Percentiles rank a stretch among this genome's conserved stretches.
These are phyloP conservation scores for Eretmochelys imbricata DNA, from an alignment of 2,113 vertebrate species.

Conservation along the genomic window DNA sequence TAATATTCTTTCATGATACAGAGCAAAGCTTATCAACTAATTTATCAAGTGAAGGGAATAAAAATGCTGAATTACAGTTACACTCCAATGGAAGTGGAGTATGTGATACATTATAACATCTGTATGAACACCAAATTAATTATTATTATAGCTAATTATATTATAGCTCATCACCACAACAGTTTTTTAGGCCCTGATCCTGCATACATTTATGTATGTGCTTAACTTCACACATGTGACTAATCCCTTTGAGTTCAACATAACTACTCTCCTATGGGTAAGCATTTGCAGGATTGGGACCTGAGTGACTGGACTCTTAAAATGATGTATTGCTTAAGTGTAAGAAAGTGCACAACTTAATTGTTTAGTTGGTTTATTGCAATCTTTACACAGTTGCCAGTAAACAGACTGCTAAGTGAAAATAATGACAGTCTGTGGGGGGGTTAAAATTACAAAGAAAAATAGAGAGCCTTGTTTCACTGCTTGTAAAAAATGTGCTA, in stretches of 20 bases:
- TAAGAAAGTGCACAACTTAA: slow-evolving; percentile 61
- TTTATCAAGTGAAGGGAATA: slow-evolving; percentile 55
- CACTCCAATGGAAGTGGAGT: slow-evolving; percentile 44
- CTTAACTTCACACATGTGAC: slow-evolving; percentile 9
- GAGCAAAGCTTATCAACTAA: slow-evolving; percentile 62
- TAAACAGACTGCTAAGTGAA: slow-evolving; percentile 67
- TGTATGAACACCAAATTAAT: slow-evolving; percentile 18
- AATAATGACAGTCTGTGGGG: slow-evolving; percentile 58
- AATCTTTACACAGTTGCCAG: slow-evolving; percentile 56
- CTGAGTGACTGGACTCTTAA: slow-evolving; percentile 56
- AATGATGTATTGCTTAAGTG: slow-evolving; percentile 55
- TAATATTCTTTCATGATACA: slow-evolving; percentile 59
- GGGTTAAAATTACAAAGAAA: slow-evolving; percentile 55
- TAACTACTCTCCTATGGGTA: background rate
- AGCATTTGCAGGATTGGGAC: slow-evolving; percentile 30
- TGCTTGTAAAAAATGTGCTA: slow-evolving; percentile 15
- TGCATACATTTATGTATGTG: slow-evolving; percentile 2
- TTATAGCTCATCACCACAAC: slow-evolving; percentile 9
- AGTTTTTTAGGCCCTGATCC: slow-evolving; percentile 5
- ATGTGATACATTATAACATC: slow-evolving; percentile 38
- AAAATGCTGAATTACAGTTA: slow-evolving; percentile 23
- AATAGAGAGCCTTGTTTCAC: slow-evolving; percentile 41
- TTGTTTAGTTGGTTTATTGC: slow-evolving; percentile 74
- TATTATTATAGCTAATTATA: background rate
- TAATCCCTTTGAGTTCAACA: background rate